Base-by-base conservation (phyloP, 2,888 invertebrate genomes). In the Polydrusus tereticollis region DNA sequence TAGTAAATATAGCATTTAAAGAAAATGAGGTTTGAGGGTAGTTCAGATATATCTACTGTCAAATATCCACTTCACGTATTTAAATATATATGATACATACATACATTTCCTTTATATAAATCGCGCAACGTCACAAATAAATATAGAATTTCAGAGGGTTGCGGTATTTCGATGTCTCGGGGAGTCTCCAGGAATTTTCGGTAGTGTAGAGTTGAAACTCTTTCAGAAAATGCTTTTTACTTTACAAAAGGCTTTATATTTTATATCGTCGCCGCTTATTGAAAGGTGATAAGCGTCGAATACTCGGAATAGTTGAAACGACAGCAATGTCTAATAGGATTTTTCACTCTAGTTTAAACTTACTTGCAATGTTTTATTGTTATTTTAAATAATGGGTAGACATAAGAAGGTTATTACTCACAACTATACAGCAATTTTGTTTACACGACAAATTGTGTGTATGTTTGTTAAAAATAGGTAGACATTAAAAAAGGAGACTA, bases 401-500 rank as follows among this genome's bases (percentile, higher is more conserved):
- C 36, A 12, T 36, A 10, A 36, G 5, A 36, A 36, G 12, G 36
- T 36, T 10, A 36, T 10, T 36, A 12, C 5, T 36, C n/a, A n/a
- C n/a, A n/a, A n/a, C n/a, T n/a, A n/a, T n/a, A n/a, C n/a, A n/a
- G n/a, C n/a, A n/a, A n/a, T n/a, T n/a, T n/a, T n/a, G n/a, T n/a
- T n/a, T n/a, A n/a, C n/a, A n/a, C n/a, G n/a, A n/a, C n/a, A n/a
- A n/a, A n/a, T n/a, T n/a, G n/a, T 36, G 5, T 43, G 55, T 65
- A 57, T 65, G 43, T 55, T 65, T 65, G 12, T 23, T 26, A 43
- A 12, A 16, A 26, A n/a, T 29, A 65, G 14, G 21, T 59, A 43
- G 45, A 59, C 47, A n/a, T 59, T n/a, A 23, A 58, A 66, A 66
- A 66, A 66, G 57, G 57, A 66, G 57, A 43, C 66, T 66, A 66